Evolutionary conservation across 2,888 invertebrate species (phyloP).

Genomic region (Scrobipalpa atriplicella): DNA sequence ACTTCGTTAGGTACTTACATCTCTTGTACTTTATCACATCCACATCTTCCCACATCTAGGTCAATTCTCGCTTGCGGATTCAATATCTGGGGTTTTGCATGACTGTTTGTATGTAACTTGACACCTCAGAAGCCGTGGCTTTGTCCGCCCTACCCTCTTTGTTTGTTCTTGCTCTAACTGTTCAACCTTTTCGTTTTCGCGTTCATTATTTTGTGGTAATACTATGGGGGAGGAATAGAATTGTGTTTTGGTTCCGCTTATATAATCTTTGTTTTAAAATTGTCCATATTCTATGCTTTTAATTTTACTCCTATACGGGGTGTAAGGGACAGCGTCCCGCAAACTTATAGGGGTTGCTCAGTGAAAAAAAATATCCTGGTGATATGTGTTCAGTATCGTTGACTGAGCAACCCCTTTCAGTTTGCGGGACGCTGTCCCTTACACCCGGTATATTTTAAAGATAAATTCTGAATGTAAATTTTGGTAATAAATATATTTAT

Average conservation of each 20-base stretch:
- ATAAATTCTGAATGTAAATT: no score
- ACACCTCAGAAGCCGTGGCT: slow-evolving; percentile 48
- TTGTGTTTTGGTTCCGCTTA: slow-evolving; percentile 1
- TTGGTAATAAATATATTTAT: no score
- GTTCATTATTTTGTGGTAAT: slow-evolving; percentile 20
- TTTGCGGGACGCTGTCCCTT: no score
- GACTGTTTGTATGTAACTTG: slow-evolving; percentile 52
- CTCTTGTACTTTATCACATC: background rate
- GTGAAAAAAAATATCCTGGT: no score
- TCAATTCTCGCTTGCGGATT: slow-evolving; percentile 37
- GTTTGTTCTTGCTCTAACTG: slow-evolving; percentile 24
- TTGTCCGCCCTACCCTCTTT: slow-evolving; percentile 33
- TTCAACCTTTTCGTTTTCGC: slow-evolving; percentile 21
- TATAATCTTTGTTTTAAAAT: slow-evolving; percentile 7
- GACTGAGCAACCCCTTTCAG: no score
- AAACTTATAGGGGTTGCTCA: no score
- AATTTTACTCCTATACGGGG: no score
- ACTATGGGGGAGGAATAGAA: slow-evolving; percentile 9
- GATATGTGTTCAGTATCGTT: no score
- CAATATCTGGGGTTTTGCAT: slow-evolving; percentile 44
- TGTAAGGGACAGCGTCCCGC: no score
- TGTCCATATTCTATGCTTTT: background rate
- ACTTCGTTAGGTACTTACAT: background rate
- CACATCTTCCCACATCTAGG: slow-evolving; percentile 11
- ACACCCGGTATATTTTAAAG: no score